Base-by-base conservation (phyloP, 2,797 vertebrate species). In the Typhlichthys subterraneus region DNA sequence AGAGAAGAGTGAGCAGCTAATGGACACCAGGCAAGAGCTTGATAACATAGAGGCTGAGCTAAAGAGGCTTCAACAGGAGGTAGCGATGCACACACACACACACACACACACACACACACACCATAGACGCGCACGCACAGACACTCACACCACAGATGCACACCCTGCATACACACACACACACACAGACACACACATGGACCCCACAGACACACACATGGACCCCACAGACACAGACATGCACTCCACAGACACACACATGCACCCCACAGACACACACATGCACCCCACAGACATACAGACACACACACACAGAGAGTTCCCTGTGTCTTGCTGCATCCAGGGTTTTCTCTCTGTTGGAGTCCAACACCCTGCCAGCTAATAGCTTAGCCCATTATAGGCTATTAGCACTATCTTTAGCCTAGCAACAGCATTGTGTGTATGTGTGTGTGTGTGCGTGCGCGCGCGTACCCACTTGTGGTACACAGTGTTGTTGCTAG, bases 1-100 rank as follows among this genome's bases (percentile, higher is more conserved):
- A 87, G 97, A 99, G 85, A 99, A 99, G 88, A 99, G 95, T 15
- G 97, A 99, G 82, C 97, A 99, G 77, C 93, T 97, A 63, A 73
- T 99, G 86, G 97, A 99, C 86, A 97, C 94, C 79, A 95, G 96
- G 63, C 97, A 99, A 87, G 97, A 99, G 79, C 89, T 96, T 59
- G 96, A 96, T 17, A 95, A 96, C 83, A 93, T 96, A 91, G 97
- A 98, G 87, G 77, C 81, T 49, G 97, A 99, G 84, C 80, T 96
- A 13, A 98, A 95, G 88, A 94, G 90, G 75, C 89, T 98, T 63
- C 97, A 98, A 71, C 96, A 98, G 80, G 97, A 99, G 94, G 97
- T 98, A 80, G 65, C 1, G 2, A 59, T 70, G 50, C 23, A 0
- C 8, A 10, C 14, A 45, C 1, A 1, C 19, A 53, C 57, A 56